Evolutionary conservation across 2,797 vertebrate species (phyloP), one percentile per base, ranked within the genome.

Genomic region (Trachops cirrhosus): DNA sequence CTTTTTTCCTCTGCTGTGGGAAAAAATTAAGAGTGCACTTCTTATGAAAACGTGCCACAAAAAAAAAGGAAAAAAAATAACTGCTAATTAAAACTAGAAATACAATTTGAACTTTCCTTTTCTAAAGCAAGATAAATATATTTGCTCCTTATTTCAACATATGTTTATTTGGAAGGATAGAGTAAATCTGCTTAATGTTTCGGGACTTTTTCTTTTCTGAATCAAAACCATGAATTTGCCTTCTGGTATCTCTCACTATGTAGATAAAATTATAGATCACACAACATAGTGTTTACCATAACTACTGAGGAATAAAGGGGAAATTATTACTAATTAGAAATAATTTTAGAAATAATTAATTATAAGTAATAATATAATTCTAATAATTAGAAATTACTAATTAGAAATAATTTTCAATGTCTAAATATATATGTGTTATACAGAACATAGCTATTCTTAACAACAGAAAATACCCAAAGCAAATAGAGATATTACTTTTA

Each of bases 41-140:
- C 50, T 73, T 89, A 89, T 52, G 39, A 96, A 89, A 92, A 10
- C 48, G 7, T 34, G 57, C 24, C 26, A 83, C 4, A 16, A 4
- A 21, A 18, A 57, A 11, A 59, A 3, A 54, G 4, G 3, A 73
- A 87, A 70, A 73, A 84, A 52, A 2, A 2, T 52, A 95, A 74
- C 6, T 77, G 22, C 21, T 86, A 80, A 92, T 59, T 93, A 86
- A 96, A 97, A 89, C 22, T 67, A 68, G 54, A 92, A 75, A 75
- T 86, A 21, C 57, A 68, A 87, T 79, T 26, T 82, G n/a, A 94
- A 59, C 11, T 39, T 64, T 59, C 10, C 48, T 86, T 79, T 14
- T 78, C 57, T 88, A 92, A 85, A 93, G 15, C 41, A 95, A 74
- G 41, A 62, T 85, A 93, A 96, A 89, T 79, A 74, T 79, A 78